Conservation (phyloP, 2,113 vertebrate species). For the Stictonetta naevosa region DNA sequence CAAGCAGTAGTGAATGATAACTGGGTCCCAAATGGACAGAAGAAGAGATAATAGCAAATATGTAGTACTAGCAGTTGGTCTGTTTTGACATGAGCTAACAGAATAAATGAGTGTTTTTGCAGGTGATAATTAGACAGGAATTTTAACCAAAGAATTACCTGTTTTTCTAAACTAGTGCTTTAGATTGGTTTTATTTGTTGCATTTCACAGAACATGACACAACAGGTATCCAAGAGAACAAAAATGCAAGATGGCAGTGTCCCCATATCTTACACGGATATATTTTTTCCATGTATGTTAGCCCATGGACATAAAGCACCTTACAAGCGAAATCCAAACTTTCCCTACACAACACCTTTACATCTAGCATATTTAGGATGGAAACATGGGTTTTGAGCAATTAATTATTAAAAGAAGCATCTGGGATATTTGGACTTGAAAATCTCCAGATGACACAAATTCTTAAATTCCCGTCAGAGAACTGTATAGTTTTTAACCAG, state of each 20-base stretch:
- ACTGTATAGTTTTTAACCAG: neutral
- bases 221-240: neutral
- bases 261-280: accelerated
- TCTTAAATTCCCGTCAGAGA: neutral
- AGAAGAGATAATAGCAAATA: neutral
- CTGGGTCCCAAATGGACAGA: neutral
- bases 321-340: neutral
- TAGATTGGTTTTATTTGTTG: neutral
- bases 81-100: neutral
- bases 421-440: neutral
- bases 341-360: neutral
- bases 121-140: neutral
- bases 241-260: neutral
- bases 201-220: neutral
- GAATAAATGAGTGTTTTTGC: neutral
- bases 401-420: neutral
- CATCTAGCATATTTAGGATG: neutral
- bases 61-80: neutral
- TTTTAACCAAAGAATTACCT: neutral
- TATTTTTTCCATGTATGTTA: neutral
- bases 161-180: neutral
- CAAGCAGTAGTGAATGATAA: neutral
- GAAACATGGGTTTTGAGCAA: neutral
- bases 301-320: accelerated
- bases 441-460: neutral